A percentile compares a stretch with the other conserved stretches of the same genome.
phyloP scores from a whole-genome alignment of 2,888 invertebrate genomes.

The Ischnura elegans region DNA sequence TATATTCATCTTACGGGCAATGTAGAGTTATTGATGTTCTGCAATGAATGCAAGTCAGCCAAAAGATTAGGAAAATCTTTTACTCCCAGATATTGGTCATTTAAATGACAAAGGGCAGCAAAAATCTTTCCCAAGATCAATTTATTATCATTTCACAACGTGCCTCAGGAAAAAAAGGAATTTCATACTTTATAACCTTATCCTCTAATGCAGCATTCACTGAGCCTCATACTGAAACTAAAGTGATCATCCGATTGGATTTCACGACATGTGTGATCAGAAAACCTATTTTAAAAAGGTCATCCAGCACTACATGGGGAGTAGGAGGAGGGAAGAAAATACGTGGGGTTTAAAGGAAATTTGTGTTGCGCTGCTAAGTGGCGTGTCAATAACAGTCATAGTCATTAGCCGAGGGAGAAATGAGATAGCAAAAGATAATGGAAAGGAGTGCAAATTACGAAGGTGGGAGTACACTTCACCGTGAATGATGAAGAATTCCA shows the following conservation, averaged over 20 bases:
- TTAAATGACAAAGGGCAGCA: too few relatives aligned
- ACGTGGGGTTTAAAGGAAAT: background rate
- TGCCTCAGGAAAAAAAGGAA: too few relatives aligned
- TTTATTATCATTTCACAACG: too few relatives aligned
- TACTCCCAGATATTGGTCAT: too few relatives aligned
- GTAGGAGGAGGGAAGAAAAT: background rate
- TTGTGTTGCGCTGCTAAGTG: conserved; percentile 17
- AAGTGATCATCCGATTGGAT: background rate
- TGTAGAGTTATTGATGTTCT: too few relatives aligned
- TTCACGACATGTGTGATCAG: background rate
- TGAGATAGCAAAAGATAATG: background rate
- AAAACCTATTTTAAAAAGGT: background rate
- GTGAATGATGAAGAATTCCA: background rate
- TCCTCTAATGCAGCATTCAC: too few relatives aligned
- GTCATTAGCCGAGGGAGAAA: background rate
- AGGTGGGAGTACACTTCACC: background rate
- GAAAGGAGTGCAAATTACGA: background rate
- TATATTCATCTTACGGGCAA: too few relatives aligned
- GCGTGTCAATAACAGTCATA: background rate
- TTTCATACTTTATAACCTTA: too few relatives aligned
- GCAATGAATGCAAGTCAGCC: too few relatives aligned
- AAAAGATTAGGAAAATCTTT: too few relatives aligned
- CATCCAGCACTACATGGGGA: background rate
- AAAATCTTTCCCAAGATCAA: too few relatives aligned
- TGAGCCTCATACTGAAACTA: background rate